Conservation (phyloP, 2,888 invertebrate species). For the Netelia inedita region DNA sequence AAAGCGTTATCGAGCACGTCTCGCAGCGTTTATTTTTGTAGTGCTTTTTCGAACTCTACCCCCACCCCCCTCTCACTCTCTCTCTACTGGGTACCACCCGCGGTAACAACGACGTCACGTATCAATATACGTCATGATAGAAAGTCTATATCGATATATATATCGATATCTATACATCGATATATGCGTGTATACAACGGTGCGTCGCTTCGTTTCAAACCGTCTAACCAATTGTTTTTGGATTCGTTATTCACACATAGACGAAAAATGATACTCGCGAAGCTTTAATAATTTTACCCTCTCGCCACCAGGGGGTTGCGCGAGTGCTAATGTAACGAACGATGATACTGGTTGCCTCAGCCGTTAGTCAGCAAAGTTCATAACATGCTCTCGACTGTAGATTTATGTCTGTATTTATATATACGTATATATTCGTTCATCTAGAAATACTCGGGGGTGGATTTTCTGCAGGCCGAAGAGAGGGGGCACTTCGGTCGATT, state of each 20-base stretch:
- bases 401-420: background rate
- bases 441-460: constrained; percentile 26
- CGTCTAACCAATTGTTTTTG: constrained; percentile 41
- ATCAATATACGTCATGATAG: too few relatives aligned
- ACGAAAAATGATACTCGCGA: constrained; percentile 9
- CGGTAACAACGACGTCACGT: background rate
- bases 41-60: constrained; percentile 14
- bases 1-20: constrained; percentile 56
- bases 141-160: background rate
- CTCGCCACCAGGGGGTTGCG: constrained; percentile 18
- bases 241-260: constrained; percentile 26
- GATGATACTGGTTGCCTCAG: constrained; percentile 65
- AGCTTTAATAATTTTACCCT: constrained; percentile 23
- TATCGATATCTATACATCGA: background rate
- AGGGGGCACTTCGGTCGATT: constrained; percentile 54
- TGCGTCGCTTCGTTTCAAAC: background rate
- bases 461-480: background rate
- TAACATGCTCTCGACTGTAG: constrained; percentile 20
- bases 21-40: constrained; percentile 37
- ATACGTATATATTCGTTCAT: background rate
- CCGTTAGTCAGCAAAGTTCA: constrained; percentile 56
- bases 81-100: background rate
- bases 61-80: too few relatives aligned
- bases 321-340: constrained; percentile 73
- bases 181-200: too few relatives aligned